Percentiles rank a stretch among this genome's conserved stretches.
Conservation (phyloP, 2,113 vertebrate species). For the Sinocyclocheilus anshuiensis region DNA sequence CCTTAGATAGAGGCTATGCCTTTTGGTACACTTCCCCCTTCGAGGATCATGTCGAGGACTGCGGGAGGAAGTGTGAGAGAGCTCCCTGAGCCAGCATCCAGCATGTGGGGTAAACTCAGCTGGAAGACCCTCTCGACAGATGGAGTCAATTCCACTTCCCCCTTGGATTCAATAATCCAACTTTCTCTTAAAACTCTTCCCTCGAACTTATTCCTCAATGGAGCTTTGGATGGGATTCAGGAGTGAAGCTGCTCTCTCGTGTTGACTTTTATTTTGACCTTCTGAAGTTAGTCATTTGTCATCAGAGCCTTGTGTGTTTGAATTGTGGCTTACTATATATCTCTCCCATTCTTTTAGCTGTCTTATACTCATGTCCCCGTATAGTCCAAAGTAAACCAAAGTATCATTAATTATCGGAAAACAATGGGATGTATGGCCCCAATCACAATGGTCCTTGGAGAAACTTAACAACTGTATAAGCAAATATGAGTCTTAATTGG, state of each 20-base stretch:
- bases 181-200: background rate
- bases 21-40: conserved; percentile 75
- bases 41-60: conserved; percentile 75
- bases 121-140: conserved; percentile 64
- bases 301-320: conserved; percentile 46
- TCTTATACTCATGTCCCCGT: conserved; percentile 30
- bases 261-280: conserved; percentile 38
- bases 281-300: conserved; percentile 45
- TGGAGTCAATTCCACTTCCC: conserved; percentile 50
- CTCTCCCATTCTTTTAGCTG: conserved; percentile 22
- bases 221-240: background rate
- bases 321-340: conserved; percentile 46
- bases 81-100: conserved; percentile 60
- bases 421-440: conserved; percentile 65
- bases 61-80: conserved; percentile 70
- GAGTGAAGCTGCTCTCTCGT: background rate
- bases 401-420: conserved; percentile 46
- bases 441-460: conserved; percentile 70
- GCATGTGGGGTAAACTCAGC: conserved; percentile 64
- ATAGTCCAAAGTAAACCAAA: conserved; percentile 39
- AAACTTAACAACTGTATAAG: conserved; percentile 72
- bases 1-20: conserved; percentile 76
- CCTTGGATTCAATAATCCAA: conserved; percentile 21
- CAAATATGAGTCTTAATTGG: conserved; percentile 69
- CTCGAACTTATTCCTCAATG: background rate